phyloP scores from a whole-genome alignment of 1,140 invertebrate species.

The Drosophila tsacasi region DNA sequence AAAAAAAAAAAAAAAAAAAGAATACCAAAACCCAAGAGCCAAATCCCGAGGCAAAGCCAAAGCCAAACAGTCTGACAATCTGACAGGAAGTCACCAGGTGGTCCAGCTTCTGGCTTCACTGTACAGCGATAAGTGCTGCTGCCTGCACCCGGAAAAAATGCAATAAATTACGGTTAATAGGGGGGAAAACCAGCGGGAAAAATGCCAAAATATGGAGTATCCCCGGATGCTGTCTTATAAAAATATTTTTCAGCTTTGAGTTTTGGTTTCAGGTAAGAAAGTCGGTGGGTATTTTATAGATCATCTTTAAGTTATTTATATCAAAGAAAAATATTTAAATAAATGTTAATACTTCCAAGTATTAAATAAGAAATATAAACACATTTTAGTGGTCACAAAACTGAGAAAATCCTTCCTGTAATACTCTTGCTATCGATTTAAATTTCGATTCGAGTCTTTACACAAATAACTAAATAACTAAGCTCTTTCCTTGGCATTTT shows the following conservation, averaged over 20 bases:
- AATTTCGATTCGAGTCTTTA: background rate
- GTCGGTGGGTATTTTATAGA: background rate
- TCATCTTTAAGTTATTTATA: background rate
- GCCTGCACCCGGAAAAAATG: constrained; percentile 19
- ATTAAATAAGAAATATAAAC: background rate
- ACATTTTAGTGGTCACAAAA: no score
- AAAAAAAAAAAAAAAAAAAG: background rate
- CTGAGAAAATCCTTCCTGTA: background rate
- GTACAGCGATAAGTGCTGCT: constrained; percentile 24
- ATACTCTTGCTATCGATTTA: background rate
- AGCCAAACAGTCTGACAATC: constrained; percentile 37
- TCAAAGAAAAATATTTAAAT: background rate
- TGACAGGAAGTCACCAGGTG: constrained; percentile 69
- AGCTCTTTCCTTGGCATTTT: background rate
- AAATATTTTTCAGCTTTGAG: background rate
- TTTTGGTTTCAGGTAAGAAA: background rate
- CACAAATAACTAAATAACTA: background rate
- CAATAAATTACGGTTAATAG: constrained; percentile 6
- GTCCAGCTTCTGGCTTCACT: constrained; percentile 35
- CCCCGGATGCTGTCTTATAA: background rate
- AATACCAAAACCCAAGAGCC: background rate
- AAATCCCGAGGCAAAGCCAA: constrained; percentile 2
- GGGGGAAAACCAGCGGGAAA: background rate
- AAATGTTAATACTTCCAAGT: background rate
- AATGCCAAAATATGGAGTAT: background rate